Base-by-base conservation (phyloP, 1,140 invertebrate genomes). In the Drosophila nigromelanica region DNA sequence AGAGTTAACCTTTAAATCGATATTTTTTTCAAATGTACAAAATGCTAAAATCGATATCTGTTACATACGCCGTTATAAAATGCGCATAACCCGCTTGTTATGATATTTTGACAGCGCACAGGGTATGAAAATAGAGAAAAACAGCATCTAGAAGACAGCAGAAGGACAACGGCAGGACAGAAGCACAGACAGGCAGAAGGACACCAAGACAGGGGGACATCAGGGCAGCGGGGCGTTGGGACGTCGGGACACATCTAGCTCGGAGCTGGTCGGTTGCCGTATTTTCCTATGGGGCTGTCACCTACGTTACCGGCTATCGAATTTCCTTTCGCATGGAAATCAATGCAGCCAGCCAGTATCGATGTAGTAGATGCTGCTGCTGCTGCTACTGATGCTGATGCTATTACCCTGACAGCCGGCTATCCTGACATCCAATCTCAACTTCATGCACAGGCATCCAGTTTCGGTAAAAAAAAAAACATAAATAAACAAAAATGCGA, bases 301-400 rank as follows among this genome's bases (percentile, higher is more conserved):
- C 69, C 69, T 59, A 24, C 37, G 52, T 72, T 66, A 47, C 62
- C 37, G 69, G 62, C 62, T 72, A 72, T 72, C 69, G 62, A 72
- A 59, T 72, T 72, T 72, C 69, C 54, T 42, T 18, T 66, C 24
- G 47, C 39, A 59, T 52, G 30, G 54, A 51, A 72, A 72, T 72
- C 69, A 67, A 59, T 72, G 62, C 69, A 67, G 69, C 54, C 52
- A 45, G 18, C 27, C 21, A 24, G 45, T 24, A 24, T 18, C 42
- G 35, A 5, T 21, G 15, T 54, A n/a, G 11, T 11, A 56, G 12
- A 14, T 43, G 24, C 24, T 30, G 12, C 52, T 55, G 11, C 21
- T 18, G 21, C 5, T 14, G 18, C 18, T 27, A 5, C n/a, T 18
- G 30, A 30, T 35, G 7, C 14, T 8, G 5, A 18, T 27, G 27